Percentiles rank a stretch among this genome's conserved stretches.
Evolutionary conservation across 2,113 vertebrate genomes (phyloP).

Genomic region (Manacus vitellinus): DNA sequence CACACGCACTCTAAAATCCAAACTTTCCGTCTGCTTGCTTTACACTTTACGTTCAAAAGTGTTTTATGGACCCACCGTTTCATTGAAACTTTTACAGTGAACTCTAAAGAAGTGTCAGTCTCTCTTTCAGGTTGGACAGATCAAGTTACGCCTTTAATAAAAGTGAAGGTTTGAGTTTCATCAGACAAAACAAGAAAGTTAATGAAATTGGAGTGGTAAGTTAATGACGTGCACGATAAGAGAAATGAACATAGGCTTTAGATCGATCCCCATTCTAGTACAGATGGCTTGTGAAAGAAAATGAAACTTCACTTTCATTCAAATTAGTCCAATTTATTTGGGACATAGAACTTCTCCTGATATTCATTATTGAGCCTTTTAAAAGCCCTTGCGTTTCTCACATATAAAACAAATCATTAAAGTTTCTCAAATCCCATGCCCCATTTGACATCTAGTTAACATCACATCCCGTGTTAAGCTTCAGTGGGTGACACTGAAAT

Average conservation of each 20-base stretch:
- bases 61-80: not conserved
- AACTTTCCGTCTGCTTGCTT: not conserved
- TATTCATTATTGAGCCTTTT: not conserved
- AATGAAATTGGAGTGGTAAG: not conserved
- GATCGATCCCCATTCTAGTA: not conserved
- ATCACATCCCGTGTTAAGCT: not conserved
- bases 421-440: not conserved
- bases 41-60: accelerated
- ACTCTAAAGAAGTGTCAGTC: not conserved
- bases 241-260: not conserved
- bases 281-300: not conserved
- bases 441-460: not conserved
- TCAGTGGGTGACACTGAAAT: not conserved
- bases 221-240: not conserved
- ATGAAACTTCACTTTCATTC: not conserved
- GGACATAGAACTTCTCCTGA: not conserved
- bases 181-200: not conserved
- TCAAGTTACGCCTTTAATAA: not conserved
- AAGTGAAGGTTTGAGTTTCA: not conserved
- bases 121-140: not conserved
- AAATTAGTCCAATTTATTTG: not conserved
- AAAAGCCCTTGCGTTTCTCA: not conserved
- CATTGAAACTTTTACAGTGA: not conserved
- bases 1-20: not conserved
- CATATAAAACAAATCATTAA: not conserved